Percentiles rank a stretch among this genome's conserved stretches.
phyloP scores from a whole-genome alignment of 1,140 invertebrate genomes.

The Zaprionus africanus region DNA sequence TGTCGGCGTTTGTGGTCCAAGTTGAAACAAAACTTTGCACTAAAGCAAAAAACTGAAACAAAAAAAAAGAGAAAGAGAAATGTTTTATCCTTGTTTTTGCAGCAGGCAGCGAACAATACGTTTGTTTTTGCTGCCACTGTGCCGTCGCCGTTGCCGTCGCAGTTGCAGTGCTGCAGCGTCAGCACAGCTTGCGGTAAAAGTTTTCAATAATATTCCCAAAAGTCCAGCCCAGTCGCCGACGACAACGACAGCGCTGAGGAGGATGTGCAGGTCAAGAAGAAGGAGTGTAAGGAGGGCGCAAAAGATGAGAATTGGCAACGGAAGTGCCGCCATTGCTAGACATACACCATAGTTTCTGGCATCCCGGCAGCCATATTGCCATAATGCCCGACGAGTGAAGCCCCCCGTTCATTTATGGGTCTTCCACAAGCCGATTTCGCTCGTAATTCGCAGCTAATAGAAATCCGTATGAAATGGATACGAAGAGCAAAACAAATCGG shows the following conservation, averaged over 20 bases:
- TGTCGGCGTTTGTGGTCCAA: constrained; percentile 71
- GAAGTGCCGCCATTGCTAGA: constrained; percentile 73
- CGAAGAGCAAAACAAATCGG: not conserved
- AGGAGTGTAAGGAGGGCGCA: constrained; percentile 30
- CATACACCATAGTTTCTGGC: constrained; percentile 69
- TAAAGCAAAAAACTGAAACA: constrained; percentile 16
- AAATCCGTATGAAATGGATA: not conserved
- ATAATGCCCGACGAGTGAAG: constrained; percentile 38
- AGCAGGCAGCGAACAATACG: constrained; percentile 63
- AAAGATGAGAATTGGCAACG: constrained; percentile 47
- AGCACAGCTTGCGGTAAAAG: constrained; percentile 79
- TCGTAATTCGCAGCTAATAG: constrained; percentile 9
- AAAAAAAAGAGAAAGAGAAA: not conserved
- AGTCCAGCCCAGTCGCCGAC: constrained; percentile 70
- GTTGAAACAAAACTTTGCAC: constrained; percentile 77
- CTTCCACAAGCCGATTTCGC: constrained; percentile 33
- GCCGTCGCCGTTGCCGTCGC: constrained; percentile 40
- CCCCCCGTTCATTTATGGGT: constrained; percentile 28
- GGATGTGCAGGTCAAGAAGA: constrained; percentile 21
- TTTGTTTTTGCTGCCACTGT: constrained; percentile 65
- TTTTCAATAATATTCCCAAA: constrained; percentile 82
- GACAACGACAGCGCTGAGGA: constrained; percentile 23
- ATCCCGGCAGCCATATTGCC: constrained; percentile 71
- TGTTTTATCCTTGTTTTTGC: constrained; percentile 55
- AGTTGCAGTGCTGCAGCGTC: constrained; percentile 31